Evolutionary conservation across 2,888 invertebrate species (phyloP).

Genomic region (Drosophila incognita): DNA sequence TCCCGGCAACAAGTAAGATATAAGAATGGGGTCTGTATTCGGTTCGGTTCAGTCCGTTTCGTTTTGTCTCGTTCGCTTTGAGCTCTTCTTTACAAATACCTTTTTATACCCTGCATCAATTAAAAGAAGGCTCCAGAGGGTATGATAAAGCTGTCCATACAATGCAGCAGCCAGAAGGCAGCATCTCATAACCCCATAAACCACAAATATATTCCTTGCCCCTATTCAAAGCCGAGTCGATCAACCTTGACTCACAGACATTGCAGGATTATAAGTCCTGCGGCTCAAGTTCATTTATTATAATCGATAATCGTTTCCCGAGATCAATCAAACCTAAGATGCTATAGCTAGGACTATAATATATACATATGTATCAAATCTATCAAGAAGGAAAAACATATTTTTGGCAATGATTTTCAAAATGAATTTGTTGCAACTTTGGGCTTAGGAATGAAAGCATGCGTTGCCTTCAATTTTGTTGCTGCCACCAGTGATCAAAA

Average conservation of each 20-base stretch:
- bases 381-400: too few relatives aligned
- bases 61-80: conserved; percentile 34
- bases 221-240: neutral
- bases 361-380: too few relatives aligned
- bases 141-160: neutral
- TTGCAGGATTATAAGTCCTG: neutral
- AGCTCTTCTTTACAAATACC: conserved; percentile 38
- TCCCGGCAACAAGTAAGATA: conserved; percentile 68
- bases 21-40: conserved; percentile 69
- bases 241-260: neutral
- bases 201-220: neutral
- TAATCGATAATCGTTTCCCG: neutral
- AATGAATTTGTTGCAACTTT: too few relatives aligned
- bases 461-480: too few relatives aligned
- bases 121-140: neutral
- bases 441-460: too few relatives aligned
- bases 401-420: too few relatives aligned
- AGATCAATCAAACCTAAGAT: neutral
- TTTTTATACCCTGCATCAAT: conserved; percentile 18
- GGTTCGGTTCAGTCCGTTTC: conserved; percentile 26
- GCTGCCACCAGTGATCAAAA: neutral
- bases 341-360: neutral
- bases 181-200: neutral
- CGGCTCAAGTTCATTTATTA: neutral
- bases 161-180: neutral